These are phyloP conservation scores for Conus canariensis DNA, from an alignment of 2,888 invertebrate species.

Conservation along the genomic window DNA sequence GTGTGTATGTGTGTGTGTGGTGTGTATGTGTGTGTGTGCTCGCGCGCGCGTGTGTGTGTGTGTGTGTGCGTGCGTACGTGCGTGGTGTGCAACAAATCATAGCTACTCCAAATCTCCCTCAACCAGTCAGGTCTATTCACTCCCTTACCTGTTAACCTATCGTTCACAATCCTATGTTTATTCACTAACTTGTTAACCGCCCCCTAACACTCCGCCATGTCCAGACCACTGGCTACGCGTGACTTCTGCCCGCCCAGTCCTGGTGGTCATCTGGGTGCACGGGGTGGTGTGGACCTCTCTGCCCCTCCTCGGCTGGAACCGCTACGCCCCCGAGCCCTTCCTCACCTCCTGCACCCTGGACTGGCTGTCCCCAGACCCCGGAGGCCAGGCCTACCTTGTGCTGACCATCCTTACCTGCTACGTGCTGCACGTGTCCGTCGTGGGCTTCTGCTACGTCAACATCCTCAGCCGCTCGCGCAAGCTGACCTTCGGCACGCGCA, in stretches of 20 bases:
- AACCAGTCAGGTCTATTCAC: too few species aligned
- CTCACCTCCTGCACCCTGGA: conserved; percentile 59
- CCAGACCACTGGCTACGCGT: conserved; percentile 40
- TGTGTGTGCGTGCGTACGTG: too few species aligned
- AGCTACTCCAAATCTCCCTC: too few species aligned
- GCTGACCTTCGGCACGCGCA: conserved; percentile 35
- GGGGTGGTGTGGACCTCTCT: conserved; percentile 54
- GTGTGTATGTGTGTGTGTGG: too few species aligned
- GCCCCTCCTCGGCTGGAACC: conserved; percentile 60
- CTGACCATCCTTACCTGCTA: conserved; percentile 50
- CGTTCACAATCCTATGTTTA: too few species aligned
- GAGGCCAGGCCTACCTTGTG: conserved; percentile 46
- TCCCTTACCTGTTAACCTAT: too few species aligned
- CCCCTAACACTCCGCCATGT: too few species aligned
- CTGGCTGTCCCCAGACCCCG: conserved; percentile 47
- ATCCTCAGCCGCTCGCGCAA: conserved; percentile 36
- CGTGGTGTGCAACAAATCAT: too few species aligned
- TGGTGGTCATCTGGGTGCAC: conserved; percentile 47
- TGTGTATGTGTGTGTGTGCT: too few species aligned
- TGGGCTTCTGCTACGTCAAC: conserved; percentile 52
- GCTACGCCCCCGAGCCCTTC: conserved; percentile 58
- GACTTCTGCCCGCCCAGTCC: conserved; percentile 39
- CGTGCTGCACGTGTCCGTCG: conserved; percentile 46
- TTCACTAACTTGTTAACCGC: too few species aligned
- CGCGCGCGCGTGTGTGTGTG: too few species aligned